phyloP scores from a whole-genome alignment of 92 coral and sea anemone genomes.

The Meandrina meandrites region DNA sequence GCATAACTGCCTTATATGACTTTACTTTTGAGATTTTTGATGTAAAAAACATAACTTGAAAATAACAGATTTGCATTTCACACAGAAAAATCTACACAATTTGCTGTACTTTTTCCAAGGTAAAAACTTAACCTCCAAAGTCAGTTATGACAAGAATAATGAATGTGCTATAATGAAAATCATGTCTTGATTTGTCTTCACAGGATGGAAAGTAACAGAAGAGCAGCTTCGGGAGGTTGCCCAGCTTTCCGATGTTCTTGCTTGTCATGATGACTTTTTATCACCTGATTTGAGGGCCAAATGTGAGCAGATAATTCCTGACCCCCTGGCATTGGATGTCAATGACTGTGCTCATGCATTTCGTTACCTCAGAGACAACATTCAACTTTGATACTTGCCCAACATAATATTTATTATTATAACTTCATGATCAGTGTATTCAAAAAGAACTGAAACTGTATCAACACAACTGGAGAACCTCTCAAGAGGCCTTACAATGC shows the following conservation, averaged over 20 bases:
- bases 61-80: not conserved
- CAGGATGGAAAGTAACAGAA: constrained; percentile 48
- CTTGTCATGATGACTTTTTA: constrained; percentile 43
- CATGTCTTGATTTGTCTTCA: no score
- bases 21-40: not conserved
- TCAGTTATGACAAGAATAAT: not conserved
- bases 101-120: not conserved
- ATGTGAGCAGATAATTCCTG: constrained; percentile 54
- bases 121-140: not conserved
- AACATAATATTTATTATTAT: not conserved
- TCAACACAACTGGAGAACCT: constrained; percentile 11
- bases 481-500: not conserved
- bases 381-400: constrained; percentile 37
- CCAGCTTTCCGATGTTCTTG: constrained; percentile 49
- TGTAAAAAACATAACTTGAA: not conserved
- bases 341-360: constrained; percentile 55
- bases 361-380: constrained; percentile 61
- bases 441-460: constrained; percentile 19
- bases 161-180: constrained; percentile 12
- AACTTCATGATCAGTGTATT: constrained; percentile 13
- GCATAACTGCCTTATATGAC: not conserved
- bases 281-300: constrained; percentile 45
- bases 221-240: constrained; percentile 59
- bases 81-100: not conserved
- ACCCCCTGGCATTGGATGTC: constrained; percentile 46